Percentiles rank a stretch among this genome's conserved stretches.
Evolutionary conservation across 2,797 vertebrate genomes (phyloP).

Genomic region (Peromyscus aztecus): DNA sequence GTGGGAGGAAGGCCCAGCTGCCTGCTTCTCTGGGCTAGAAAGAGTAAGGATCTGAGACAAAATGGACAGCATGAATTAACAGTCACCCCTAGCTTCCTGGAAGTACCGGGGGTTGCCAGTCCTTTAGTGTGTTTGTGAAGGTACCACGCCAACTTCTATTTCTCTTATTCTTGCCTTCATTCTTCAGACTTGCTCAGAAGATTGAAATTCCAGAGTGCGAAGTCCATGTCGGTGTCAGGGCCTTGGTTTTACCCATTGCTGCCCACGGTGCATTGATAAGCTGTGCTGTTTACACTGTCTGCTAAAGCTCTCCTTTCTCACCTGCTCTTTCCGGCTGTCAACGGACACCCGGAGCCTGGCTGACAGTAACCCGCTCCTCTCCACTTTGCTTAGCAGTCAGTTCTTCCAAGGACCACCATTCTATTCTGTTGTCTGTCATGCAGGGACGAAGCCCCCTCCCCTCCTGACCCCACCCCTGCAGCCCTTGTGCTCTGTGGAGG

Average conservation of each 20-base stretch:
- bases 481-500: constrained; percentile 30
- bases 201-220: neutral
- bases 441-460: neutral
- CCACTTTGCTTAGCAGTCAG: neutral
- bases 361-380: neutral
- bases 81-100: neutral
- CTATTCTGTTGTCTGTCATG: neutral
- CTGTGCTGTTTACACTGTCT: neutral
- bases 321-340: neutral
- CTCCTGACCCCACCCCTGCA: neutral
- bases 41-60: neutral
- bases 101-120: neutral
- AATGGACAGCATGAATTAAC: rapidly evolving
- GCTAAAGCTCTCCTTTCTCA: neutral
- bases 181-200: neutral
- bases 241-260: neutral
- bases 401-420: neutral
- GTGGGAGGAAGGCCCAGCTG: neutral
- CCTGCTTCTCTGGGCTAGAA: neutral
- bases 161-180: neutral
- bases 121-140: neutral
- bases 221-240: neutral
- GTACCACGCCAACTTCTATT: neutral
- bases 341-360: neutral
- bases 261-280: neutral